Percentiles rank a stretch among this genome's conserved stretches.
phyloP scores from a whole-genome alignment of 1,140 invertebrate species.

The Aphaenogaster rudis region DNA sequence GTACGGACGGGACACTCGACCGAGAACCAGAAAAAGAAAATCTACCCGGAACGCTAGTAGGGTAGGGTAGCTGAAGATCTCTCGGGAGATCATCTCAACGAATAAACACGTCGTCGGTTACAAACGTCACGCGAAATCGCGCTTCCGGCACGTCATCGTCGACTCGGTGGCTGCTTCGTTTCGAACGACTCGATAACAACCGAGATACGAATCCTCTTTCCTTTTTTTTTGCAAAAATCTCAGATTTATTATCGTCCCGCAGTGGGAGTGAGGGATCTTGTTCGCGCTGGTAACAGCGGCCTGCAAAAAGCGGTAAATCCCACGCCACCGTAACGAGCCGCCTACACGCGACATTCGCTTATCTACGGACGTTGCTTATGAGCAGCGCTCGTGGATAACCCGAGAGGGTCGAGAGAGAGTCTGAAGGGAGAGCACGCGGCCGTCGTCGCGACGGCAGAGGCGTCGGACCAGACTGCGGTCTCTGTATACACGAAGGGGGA shows the following conservation, averaged over 20 bases:
- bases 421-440: conserved; percentile 17
- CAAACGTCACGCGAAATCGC: neutral
- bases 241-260: neutral
- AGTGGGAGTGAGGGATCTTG: neutral
- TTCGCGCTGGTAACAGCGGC: neutral
- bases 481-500: conserved; percentile 48
- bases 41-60: neutral
- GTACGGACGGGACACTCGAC: neutral
- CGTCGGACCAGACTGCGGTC: conserved; percentile 53
- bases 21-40: neutral
- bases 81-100: neutral
- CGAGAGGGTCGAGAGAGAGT: neutral
- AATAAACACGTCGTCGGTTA: neutral
- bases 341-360: conserved; percentile 48
- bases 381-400: conserved; percentile 13
- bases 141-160: neutral
- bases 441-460: conserved; percentile 41
- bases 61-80: conserved; percentile 11
- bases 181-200: neutral
- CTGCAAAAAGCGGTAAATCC: conserved; percentile 11
- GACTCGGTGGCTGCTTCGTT: neutral
- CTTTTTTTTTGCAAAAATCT: neutral
- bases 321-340: neutral
- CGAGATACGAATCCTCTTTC: neutral
- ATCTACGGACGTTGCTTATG: conserved; percentile 9